A percentile compares a stretch with the other conserved stretches of the same genome.
Evolutionary conservation across 1,140 invertebrate species (phyloP).

Genomic region (Steinernema feltiae): DNA sequence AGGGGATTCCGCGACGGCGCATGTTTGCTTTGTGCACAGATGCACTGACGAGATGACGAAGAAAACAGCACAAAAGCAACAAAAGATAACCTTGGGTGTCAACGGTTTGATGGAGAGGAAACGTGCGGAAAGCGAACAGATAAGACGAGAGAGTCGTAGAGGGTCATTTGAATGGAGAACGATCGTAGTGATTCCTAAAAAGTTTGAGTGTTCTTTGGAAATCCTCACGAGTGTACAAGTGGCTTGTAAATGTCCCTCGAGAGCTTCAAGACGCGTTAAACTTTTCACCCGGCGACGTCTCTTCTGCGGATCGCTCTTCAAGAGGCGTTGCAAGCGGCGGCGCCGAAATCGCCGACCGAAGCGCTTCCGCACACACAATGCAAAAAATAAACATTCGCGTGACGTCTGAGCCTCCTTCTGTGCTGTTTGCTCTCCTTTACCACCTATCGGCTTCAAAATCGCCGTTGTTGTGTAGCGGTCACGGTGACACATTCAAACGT

Average conservation of each 20-base stretch:
- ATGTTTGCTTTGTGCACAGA: neutral
- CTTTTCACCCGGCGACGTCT: too few species aligned
- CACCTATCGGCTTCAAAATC: neutral
- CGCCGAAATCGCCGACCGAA: neutral
- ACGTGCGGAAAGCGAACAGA: constrained; percentile 7
- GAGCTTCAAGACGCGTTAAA: too few species aligned
- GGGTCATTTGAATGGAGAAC: neutral
- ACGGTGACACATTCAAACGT: too few species aligned
- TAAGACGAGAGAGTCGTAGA: neutral
- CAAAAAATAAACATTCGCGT: neutral
- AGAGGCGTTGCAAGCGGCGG: too few species aligned
- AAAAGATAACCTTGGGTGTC: constrained; percentile 2
- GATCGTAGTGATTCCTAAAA: neutral
- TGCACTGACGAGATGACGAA: too few species aligned
- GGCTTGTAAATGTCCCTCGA: neutral
- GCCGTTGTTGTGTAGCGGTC: too few species aligned
- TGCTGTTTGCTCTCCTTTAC: neutral
- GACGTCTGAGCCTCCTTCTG: neutral
- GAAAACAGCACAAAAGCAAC: too few species aligned
- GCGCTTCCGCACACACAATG: neutral
- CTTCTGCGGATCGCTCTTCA: neutral
- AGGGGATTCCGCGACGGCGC: too few species aligned
- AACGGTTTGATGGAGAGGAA: neutral
- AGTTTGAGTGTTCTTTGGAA: neutral
- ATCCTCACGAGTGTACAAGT: neutral